Percentiles rank a stretch among this genome's conserved stretches.
Evolutionary conservation across 1,140 invertebrate species (phyloP).

Genomic region (Conus ventricosus): DNA sequence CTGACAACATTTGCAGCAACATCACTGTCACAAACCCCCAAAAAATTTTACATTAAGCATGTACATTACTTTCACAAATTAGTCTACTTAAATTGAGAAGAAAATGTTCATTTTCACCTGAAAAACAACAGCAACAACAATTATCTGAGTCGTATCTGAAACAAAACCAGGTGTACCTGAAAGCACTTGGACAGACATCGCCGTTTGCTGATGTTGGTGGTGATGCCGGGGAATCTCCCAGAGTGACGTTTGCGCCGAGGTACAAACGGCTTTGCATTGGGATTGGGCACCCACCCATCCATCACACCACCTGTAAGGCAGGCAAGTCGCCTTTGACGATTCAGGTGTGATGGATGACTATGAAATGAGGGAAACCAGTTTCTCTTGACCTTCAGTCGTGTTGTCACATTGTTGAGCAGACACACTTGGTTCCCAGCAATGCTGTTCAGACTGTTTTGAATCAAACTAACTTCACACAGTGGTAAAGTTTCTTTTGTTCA

Average conservation of each 20-base stretch:
- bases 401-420: not conserved
- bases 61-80: too few species aligned
- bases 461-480: not conserved
- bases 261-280: constrained; percentile 59
- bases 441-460: not conserved
- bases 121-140: too few species aligned
- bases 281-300: constrained; percentile 66
- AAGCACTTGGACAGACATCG: constrained; percentile 55
- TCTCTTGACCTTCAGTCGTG: too few species aligned
- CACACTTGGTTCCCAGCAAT: not conserved
- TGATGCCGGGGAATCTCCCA: constrained; percentile 10
- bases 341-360: too few species aligned
- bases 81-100: too few species aligned
- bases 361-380: too few species aligned
- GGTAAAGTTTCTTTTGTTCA: not conserved
- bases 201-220: constrained; percentile 36
- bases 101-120: too few species aligned
- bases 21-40: too few species aligned
- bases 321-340: not conserved
- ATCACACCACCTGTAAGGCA: constrained; percentile 35
- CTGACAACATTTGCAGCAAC: too few species aligned
- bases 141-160: not conserved
- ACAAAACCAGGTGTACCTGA: constrained; percentile 43
- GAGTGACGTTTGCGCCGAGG: constrained; percentile 43
- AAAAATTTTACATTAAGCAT: too few species aligned